Evolutionary conservation across 1,140 invertebrate genomes (phyloP).

Genomic region (Drosophila sp.): DNA sequence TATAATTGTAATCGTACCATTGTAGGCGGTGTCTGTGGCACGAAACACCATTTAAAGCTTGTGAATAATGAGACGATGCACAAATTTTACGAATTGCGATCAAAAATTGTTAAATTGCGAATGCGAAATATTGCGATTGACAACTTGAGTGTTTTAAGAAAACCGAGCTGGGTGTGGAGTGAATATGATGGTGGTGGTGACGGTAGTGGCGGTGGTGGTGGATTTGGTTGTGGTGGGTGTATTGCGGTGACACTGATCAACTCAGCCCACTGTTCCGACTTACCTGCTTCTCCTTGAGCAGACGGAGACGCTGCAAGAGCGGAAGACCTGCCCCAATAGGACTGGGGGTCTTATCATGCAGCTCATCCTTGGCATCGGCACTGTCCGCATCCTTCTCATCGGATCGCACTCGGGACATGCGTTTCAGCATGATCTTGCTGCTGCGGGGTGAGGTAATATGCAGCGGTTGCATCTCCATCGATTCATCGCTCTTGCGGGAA

Average conservation of each 20-base stretch:
- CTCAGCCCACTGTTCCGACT: constrained; percentile 77
- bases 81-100: constrained; percentile 21
- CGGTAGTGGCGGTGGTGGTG: constrained; percentile 15
- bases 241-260: not conserved
- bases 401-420: constrained; percentile 89
- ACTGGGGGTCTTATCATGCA: constrained; percentile 87
- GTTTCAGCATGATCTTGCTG: constrained; percentile 86
- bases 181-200: constrained; percentile 6
- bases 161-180: constrained; percentile 28
- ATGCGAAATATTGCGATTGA: constrained; percentile 27
- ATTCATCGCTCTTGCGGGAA: constrained; percentile 87
- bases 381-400: constrained; percentile 87
- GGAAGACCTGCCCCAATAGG: constrained; percentile 92
- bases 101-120: no score
- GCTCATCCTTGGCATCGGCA: constrained; percentile 86
- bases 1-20: constrained; percentile 36
- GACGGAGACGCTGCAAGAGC: constrained; percentile 89
- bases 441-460: constrained; percentile 84
- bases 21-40: constrained; percentile 37
- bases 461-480: constrained; percentile 88
- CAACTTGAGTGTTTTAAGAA: constrained; percentile 29
- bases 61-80: constrained; percentile 20
- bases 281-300: constrained; percentile 94
- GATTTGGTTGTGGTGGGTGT: not conserved
- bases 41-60: constrained; percentile 67